phyloP scores from a whole-genome alignment of 2,113 vertebrate genomes.

The Zingel zingel region DNA sequence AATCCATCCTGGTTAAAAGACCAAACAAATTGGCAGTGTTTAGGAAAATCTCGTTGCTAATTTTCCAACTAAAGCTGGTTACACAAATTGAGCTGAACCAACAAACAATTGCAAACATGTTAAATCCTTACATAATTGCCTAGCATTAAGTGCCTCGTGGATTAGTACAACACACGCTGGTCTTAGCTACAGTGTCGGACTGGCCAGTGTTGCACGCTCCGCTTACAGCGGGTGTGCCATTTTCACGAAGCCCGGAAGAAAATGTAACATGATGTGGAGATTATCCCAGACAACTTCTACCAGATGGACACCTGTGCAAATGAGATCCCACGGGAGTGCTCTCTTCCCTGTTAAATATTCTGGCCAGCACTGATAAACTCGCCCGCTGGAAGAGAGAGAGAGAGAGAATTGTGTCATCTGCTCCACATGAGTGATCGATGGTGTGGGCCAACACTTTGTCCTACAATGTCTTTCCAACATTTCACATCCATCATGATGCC shows the following conservation, averaged over 20 bases:
- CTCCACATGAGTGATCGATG: conserved; percentile 75
- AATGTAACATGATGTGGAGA: conserved; percentile 83
- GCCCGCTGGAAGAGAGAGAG: conserved; percentile 44
- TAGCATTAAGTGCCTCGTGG: conserved; percentile 73
- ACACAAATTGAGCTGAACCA: conserved; percentile 80
- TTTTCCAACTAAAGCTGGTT: conserved; percentile 77
- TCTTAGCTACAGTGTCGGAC: conserved; percentile 52
- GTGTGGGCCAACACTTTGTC: conserved; percentile 72
- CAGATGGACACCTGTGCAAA: conserved; percentile 86
- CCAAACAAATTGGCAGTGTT: conserved; percentile 76
- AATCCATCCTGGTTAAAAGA: conserved; percentile 69
- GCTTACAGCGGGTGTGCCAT: conserved; percentile 31
- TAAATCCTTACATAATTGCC: conserved; percentile 82
- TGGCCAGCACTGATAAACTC: conserved; percentile 73
- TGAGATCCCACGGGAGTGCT: conserved; percentile 77
- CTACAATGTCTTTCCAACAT: conserved; percentile 73
- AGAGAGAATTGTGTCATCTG: conserved; percentile 70
- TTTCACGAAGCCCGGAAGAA: conserved; percentile 69
- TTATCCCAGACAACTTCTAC: conserved; percentile 79
- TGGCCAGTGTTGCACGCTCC: conserved; percentile 16
- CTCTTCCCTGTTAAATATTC: conserved; percentile 78
- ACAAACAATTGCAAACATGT: conserved; percentile 82
- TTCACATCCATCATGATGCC: conserved; percentile 67
- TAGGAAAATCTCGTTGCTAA: conserved; percentile 78
- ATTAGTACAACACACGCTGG: conserved; percentile 75